A percentile compares a stretch with the other conserved stretches of the same genome.
These are phyloP conservation scores for Nephila pilipes DNA, from an alignment of 1,140 invertebrate species.

Conservation along the genomic window DNA sequence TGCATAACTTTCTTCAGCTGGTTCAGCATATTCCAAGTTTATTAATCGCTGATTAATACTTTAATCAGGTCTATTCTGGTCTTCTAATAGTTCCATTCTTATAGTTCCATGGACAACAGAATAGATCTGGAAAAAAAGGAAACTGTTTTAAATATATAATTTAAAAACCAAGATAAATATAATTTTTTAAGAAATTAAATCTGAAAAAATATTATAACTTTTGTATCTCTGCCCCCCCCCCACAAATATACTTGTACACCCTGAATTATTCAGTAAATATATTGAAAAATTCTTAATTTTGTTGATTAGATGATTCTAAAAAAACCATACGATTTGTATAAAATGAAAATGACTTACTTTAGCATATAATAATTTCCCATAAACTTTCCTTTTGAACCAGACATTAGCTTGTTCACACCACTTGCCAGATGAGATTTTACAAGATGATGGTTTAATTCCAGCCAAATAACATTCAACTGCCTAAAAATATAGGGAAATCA, in stretches of 20 bases:
- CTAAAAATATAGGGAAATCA: too few relatives aligned
- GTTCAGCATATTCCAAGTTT: constrained; percentile 84
- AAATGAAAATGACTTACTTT: constrained; percentile 10
- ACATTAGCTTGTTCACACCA: constrained; percentile 85
- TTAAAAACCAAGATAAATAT: neutral
- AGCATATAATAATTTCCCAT: neutral
- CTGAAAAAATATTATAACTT: too few relatives aligned
- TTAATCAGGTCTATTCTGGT: constrained; percentile 77
- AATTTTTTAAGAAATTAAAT: neutral
- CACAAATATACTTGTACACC: too few relatives aligned
- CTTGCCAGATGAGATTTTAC: constrained; percentile 83
- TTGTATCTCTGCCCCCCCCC: too few relatives aligned
- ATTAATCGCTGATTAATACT: constrained; percentile 82
- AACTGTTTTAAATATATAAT: constrained; percentile 24
- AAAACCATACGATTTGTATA: neutral
- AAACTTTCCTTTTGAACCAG: constrained; percentile 82
- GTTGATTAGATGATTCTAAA: too few relatives aligned
- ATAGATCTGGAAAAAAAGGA: constrained; percentile 85
- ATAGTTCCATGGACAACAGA: constrained; percentile 89
- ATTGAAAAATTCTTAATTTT: too few relatives aligned
- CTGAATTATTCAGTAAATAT: too few relatives aligned
- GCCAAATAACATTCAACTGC: constrained; percentile 78
- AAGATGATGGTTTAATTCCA: constrained; percentile 69
- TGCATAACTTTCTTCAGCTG: constrained; percentile 87
- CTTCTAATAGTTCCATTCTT: constrained; percentile 84